Evolutionary conservation across 2,888 invertebrate species (phyloP).

Genomic region (Gandaritis pyraliata): DNA sequence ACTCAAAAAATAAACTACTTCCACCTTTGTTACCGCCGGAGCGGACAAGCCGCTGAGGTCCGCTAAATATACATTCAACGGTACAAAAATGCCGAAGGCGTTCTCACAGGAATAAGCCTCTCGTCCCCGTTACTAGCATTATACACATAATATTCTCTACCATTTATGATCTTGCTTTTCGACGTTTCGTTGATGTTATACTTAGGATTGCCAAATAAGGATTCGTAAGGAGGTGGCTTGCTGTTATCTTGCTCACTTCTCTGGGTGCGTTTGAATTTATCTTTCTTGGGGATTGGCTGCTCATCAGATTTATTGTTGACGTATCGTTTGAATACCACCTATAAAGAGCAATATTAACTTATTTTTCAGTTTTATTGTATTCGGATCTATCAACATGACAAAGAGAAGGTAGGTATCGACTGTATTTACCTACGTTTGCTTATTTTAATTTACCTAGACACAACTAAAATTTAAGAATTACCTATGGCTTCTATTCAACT

Average conservation of each 20-base stretch:
- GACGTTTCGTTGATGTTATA: slow-evolving; percentile 58
- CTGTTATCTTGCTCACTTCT: slow-evolving; percentile 54
- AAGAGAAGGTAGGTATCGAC: no score
- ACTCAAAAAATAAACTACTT: not conserved
- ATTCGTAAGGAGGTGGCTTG: slow-evolving; percentile 88
- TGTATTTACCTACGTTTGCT: no score
- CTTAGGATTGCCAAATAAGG: slow-evolving; percentile 77
- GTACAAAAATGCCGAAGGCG: slow-evolving; percentile 91
- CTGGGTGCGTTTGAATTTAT: slow-evolving; percentile 42
- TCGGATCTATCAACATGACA: not conserved
- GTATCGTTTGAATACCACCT: slow-evolving; percentile 65
- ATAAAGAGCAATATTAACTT: slow-evolving; percentile 34
- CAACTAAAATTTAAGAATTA: no score
- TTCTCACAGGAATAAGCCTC: slow-evolving; percentile 89
- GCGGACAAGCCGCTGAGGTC: slow-evolving; percentile 12
- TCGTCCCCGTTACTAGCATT: slow-evolving; percentile 85
- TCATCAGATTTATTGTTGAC: slow-evolving; percentile 39
- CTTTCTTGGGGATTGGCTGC: slow-evolving; percentile 40
- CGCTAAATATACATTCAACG: slow-evolving; percentile 59
- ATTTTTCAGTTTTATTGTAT: not conserved
- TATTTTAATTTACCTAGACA: no score
- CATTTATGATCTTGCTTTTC: slow-evolving; percentile 87
- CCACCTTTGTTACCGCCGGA: not conserved
- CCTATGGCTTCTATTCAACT: no score
- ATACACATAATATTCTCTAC: slow-evolving; percentile 90